Evolutionary conservation across 2,888 invertebrate genomes (phyloP).

Genomic region (Scaeva pyrastri): DNA sequence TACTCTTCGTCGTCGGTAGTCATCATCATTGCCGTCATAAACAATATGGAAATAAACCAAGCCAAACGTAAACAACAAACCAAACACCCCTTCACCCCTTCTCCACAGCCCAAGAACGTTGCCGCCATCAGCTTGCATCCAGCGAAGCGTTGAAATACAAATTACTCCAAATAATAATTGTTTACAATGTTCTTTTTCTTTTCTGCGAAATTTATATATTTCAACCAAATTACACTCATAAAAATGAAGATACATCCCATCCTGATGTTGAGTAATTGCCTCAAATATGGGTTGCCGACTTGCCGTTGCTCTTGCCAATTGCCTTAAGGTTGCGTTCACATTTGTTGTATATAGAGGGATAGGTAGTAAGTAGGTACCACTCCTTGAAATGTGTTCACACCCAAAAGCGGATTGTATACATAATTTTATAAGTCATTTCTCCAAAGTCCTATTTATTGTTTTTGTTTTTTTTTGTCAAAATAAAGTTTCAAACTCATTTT

Average conservation of each 20-base stretch:
- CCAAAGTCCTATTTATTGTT: not conserved
- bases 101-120: no score
- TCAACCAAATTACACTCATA: slow-evolving; percentile 27
- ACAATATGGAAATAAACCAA: slow-evolving; percentile 23
- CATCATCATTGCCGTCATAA: not conserved
- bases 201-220: slow-evolving; percentile 7
- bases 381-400: slow-evolving; percentile 22
- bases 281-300: not conserved
- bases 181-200: slow-evolving; percentile 12
- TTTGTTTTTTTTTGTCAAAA: not conserved
- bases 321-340: no score
- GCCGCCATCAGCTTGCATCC: not conserved
- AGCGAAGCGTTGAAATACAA: slow-evolving; percentile 31
- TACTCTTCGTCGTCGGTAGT: not conserved
- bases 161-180: slow-evolving; percentile 29
- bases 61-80: slow-evolving; percentile 10
- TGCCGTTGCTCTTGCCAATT: no score
- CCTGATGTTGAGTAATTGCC: slow-evolving; percentile 12
- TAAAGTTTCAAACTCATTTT: not conserved
- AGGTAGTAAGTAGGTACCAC: not conserved
- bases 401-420: not conserved
- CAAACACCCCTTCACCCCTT: not conserved
- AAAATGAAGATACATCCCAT: slow-evolving; percentile 22
- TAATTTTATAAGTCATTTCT: slow-evolving; percentile 3
- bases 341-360: not conserved